Evolutionary conservation across 2,113 vertebrate species (phyloP), one percentile per base, ranked within the genome.

Genomic region (Pygathrix nemaeus): DNA sequence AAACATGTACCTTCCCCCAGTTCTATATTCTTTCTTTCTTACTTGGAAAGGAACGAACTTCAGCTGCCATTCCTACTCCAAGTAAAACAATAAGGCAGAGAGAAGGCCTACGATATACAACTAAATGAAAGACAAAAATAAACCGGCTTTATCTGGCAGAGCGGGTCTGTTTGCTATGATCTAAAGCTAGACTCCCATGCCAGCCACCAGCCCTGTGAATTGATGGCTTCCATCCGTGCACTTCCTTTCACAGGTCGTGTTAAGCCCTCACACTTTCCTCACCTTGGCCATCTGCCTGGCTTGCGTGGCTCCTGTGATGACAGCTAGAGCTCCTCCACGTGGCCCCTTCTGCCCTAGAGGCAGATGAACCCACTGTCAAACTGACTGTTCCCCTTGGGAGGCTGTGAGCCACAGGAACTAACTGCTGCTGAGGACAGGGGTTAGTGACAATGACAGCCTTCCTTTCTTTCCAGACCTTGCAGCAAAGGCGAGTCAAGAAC

Each of bases 291-390:
- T 3, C 12, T 68, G 61, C 61, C 61, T 64, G 61, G 12, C 61
- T 32, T 18, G 95, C 96, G 93, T 57, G 38, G 78, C 70, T 95
- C 55, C 76, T 11, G 35, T 57, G 94, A 93, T 84, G 94, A 96
- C 78, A 91, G 96, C 78, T 0, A 83, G 87, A 5, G 13, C 32
- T 88, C 72, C 59, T 81, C 50, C 32, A 52, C 8, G 16, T 0
- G 35, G 59, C 21, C 43, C 84, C 57, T 27, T n/a, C 57, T 38
- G 79, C 40, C 23, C 68, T 38, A 21, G 16, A 88, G 79, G 82
- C 94, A 92, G 73, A n/a, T 13, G 61, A 73, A 55, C 82, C 61
- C 73, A 48, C 23, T 48, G 79, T 70, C 79, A 86, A 40, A 95
- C 52, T 18, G 79, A 90, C 87, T 70, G 48, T 86, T 91, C 18